Base-by-base conservation (phyloP, 92 coral and sea anemone species). In the Palythoa grandiflora region DNA sequence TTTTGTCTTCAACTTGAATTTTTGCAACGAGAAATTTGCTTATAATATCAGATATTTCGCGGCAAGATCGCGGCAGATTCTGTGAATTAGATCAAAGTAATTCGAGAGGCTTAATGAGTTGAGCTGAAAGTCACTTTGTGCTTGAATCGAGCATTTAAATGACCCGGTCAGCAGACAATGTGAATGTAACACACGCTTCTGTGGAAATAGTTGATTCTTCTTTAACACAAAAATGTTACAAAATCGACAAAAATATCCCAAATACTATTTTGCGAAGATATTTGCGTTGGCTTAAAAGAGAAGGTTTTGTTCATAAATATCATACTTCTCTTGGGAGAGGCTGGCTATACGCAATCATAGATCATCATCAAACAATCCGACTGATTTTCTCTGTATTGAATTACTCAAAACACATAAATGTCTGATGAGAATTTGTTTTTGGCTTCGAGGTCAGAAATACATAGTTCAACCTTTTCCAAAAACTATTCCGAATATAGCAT, bases 261-360 rank as follows among this genome's bases (percentile, higher is more conserved):
- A 9, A 19, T 10, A 15, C 1, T 19, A 28, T 61, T 12, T 35
- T 9, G n/a, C 44, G 2, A 15, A 1, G 21, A 44, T 68, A 80
- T 68, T 81, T 20, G 75, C 40, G 63, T 38, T 21, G 48, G 19
- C 38, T 65, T 47, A 81, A 47, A 81, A 40, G 53, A 12, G 8
- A 61, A 48, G 20, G n/a, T 37, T 59, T 57, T 14, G 44, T 17
- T 17, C 36, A 21, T 21, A 50, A 63, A 28, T 40, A 63, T 48
- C 86, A 81, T 81, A 38, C 75, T 66, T 68, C 47, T 81, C 86
- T 39, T 81, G 86, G 86, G 86, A 66, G 86, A 81, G 86, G 86
- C 60, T 9, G 86, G 86, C 60, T 1, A 28, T 5, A 39, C 38
- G 10, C 60, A 60, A 70, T 35, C 10, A 40, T 80, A 44, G 50